phyloP scores from a whole-genome alignment of 2,113 vertebrate genomes.

The Nyctereutes procyonoides region DNA sequence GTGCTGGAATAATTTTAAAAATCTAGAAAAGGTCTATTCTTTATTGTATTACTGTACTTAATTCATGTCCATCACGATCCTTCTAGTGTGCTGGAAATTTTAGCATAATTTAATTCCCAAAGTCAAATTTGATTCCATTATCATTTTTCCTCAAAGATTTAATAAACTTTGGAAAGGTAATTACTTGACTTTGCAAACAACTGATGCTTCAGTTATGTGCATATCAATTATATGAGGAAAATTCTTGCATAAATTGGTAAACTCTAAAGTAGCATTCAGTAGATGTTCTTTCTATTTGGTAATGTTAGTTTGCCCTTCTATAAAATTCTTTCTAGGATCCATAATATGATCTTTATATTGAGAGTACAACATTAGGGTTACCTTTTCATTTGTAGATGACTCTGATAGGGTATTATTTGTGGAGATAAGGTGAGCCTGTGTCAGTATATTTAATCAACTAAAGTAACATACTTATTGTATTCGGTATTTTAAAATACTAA shows the following conservation, averaged over 20 bases:
- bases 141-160: conserved; percentile 47
- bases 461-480: conserved; percentile 19
- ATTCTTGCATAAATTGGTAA: conserved; percentile 50
- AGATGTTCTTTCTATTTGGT: neutral
- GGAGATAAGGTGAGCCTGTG: neutral
- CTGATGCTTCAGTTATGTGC: conserved; percentile 43
- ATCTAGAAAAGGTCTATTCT: neutral
- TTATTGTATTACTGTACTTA: neutral
- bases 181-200: conserved; percentile 51
- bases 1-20: neutral
- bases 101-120: conserved; percentile 58
- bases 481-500: conserved; percentile 19
- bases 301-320: conserved; percentile 46
- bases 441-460: conserved; percentile 34
- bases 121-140: conserved; percentile 51
- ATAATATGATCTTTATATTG: neutral
- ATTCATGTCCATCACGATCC: neutral
- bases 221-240: conserved; percentile 60
- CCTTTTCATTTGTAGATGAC: conserved; percentile 47
- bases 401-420: conserved; percentile 44
- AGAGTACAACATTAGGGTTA: neutral
- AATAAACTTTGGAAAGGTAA: conserved; percentile 62
- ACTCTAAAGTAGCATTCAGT: conserved; percentile 15
- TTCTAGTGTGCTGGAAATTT: neutral
- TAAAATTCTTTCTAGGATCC: neutral